These are phyloP conservation scores for Palaemon carinicauda DNA, from an alignment of 1,140 invertebrate species.

Conservation along the genomic window DNA sequence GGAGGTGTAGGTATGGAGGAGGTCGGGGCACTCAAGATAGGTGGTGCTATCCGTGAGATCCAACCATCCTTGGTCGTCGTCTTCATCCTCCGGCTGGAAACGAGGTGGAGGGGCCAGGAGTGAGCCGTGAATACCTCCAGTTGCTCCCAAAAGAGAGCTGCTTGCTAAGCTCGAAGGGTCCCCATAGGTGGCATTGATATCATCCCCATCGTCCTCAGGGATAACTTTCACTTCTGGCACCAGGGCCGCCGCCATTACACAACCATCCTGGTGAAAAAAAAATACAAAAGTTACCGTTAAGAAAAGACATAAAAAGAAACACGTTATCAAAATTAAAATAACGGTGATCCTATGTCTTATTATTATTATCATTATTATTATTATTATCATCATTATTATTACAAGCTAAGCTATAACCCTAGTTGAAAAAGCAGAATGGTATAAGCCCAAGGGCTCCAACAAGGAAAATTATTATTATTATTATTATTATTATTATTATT, in stretches of 20 bases:
- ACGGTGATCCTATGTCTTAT: too few relatives aligned
- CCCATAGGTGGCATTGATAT: background rate
- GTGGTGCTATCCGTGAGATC: conserved; percentile 22
- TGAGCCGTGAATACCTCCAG: conserved; percentile 10
- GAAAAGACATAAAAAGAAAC: too few relatives aligned
- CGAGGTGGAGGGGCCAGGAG: conserved; percentile 35
- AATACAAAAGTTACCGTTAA: background rate
- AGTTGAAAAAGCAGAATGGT: too few relatives aligned
- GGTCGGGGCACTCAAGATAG: conserved; percentile 26
- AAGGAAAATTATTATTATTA: too few relatives aligned
- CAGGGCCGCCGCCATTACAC: conserved; percentile 38
- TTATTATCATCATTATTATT: too few relatives aligned
- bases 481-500: too few relatives aligned
- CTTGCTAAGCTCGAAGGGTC: conserved; percentile 21
- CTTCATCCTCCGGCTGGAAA: conserved; percentile 37
- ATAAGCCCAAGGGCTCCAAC: too few relatives aligned
- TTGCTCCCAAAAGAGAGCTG: background rate
- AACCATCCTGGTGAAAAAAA: conserved; percentile 26
- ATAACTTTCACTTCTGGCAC: conserved; percentile 45
- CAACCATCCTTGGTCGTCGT: conserved; percentile 30
- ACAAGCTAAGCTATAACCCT: too few relatives aligned
- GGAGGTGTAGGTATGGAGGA: conserved; percentile 25
- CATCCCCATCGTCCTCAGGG: conserved; percentile 34
- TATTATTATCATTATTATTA: too few relatives aligned
- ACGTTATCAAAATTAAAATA: too few relatives aligned